phyloP scores from a whole-genome alignment of 2,888 invertebrate genomes.

The Nemapogon koenigi region DNA sequence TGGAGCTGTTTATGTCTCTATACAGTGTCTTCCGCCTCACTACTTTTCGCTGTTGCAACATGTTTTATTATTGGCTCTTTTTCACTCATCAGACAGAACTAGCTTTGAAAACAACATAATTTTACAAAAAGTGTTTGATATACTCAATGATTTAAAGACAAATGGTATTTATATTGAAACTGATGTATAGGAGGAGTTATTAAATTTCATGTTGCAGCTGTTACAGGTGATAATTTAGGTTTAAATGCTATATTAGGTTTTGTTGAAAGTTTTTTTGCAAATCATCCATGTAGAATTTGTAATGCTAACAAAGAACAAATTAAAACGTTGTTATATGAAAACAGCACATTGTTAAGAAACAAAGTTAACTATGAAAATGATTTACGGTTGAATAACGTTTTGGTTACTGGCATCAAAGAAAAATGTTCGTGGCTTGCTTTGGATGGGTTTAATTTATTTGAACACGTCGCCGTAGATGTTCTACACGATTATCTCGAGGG shows the following conservation, averaged over 20 bases:
- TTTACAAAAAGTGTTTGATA: constrained; percentile 5
- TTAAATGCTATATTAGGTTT: constrained; percentile 15
- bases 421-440: constrained; percentile 13
- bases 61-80: constrained; percentile 6
- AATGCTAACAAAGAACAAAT: constrained; percentile 12
- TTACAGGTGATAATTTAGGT: constrained; percentile 17
- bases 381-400: neutral
- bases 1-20: constrained; percentile 4
- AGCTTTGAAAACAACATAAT: constrained; percentile 4
- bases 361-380: neutral
- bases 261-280: constrained; percentile 13
- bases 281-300: constrained; percentile 18
- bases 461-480: constrained; percentile 12
- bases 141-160: constrained; percentile 1
- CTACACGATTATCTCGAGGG: constrained; percentile 12
- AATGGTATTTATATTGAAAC: constrained; percentile 1
- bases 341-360: constrained; percentile 1
- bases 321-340: constrained; percentile 11
- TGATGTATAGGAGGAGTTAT: constrained; percentile 3
- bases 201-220: constrained; percentile 10
- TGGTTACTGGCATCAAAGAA: constrained; percentile 15
- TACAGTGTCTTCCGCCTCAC: constrained; percentile 7
- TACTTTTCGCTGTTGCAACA: constrained; percentile 3
- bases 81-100: constrained; percentile 8
- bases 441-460: constrained; percentile 11